These are phyloP conservation scores for Ophiothrix spiculata DNA, from an alignment of 35 echinoderm and acorn worm genomes.

Conservation along the genomic window DNA sequence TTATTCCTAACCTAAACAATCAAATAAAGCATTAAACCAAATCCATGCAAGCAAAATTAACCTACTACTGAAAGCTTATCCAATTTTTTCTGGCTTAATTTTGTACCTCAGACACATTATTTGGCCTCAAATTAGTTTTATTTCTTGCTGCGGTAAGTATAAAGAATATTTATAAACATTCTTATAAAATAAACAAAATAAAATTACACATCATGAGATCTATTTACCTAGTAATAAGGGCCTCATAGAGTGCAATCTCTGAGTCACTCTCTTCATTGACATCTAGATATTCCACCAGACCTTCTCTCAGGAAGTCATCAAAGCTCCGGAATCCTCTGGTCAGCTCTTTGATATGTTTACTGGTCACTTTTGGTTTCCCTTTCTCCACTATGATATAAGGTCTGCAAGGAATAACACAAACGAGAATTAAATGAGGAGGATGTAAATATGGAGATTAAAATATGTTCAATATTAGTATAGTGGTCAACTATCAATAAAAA, in stretches of 20 bases:
- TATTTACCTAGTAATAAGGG: conserved; percentile 76
- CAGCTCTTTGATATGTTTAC: conserved; percentile 79
- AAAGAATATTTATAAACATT: background rate
- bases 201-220: background rate
- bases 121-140: no score
- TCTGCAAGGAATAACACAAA: conserved; percentile 34
- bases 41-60: no score
- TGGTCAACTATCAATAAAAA: no score
- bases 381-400: conserved; percentile 97
- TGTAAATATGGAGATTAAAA: no score
- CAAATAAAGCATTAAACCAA: no score
- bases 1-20: no score
- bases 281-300: conserved; percentile 93
- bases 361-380: conserved; percentile 55
- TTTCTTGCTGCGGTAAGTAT: background rate
- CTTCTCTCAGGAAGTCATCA: conserved; percentile 94
- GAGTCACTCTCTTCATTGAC: conserved; percentile 98
- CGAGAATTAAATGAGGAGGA: no score
- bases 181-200: no score
- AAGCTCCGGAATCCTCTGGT: conserved; percentile 84
- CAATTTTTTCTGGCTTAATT: no score
- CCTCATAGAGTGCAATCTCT: conserved; percentile 85
- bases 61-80: no score
- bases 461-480: no score
- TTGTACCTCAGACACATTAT: no score